Evolutionary conservation across 2,797 vertebrate species (phyloP), one percentile per base, ranked within the genome.

Genomic region (Sebastes elongatus): DNA sequence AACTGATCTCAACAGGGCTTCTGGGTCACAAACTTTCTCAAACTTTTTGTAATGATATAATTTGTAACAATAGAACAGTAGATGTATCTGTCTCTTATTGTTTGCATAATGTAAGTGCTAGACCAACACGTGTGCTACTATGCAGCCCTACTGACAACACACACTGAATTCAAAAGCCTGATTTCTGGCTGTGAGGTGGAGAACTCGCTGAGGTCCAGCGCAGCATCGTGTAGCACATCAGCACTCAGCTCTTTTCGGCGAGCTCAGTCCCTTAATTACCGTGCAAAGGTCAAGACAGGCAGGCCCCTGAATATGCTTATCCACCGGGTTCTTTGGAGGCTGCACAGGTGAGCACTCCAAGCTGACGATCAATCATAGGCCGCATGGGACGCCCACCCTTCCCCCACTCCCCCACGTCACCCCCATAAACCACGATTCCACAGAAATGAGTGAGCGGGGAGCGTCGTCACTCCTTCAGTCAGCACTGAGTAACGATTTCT

Each of bases 321-420:
- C 78, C 53, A 20, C 70, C 28, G 4, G 73, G 76, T 74, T 79
- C 64, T 84, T 85, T 76, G 70, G 77, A 86, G 72, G 83, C 76
- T 62, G 75, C 56, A 13, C 78, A 83, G 89, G 86, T 88, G 81
- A 91, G 71, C 23, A 33, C 33, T 66, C 20, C 6, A 20, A 79
- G 76, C 78, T 81, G 89, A 82, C 83, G 75, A 92, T 93, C 89
- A 84, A 94, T 92, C 86, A 71, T 2, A 4, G 64, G 72, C 79
- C 88, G 62, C 77, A 57, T 49, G 68, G 81, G 88, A 91, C 27
- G 1, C 65, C 63, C 67, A 74, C 5, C 22, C 49, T n/a, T 2
- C 67, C 33, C 60, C 65, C 80, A 23, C 66, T 49, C 65, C 30
- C 53, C 74, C 64, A 28, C 56, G 2, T 83, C 77, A 71, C 65